phyloP scores from a whole-genome alignment of 2,797 vertebrate genomes.

The Podarcis lilfordi region DNA sequence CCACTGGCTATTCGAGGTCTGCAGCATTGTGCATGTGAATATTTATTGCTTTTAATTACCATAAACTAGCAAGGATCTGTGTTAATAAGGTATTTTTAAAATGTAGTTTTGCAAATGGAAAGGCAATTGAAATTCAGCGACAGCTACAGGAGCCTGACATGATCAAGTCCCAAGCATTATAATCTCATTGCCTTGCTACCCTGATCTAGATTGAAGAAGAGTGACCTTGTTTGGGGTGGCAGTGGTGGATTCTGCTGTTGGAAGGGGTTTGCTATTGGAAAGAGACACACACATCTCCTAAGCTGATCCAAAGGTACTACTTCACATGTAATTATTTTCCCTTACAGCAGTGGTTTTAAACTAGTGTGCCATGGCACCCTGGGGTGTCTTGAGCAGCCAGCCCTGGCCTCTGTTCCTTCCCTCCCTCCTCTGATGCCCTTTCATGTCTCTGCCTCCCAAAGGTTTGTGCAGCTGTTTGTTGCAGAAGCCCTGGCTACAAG shows the following conservation, averaged over 20 bases:
- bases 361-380: too few relatives aligned
- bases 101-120: slow-evolving; percentile 56
- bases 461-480: too few relatives aligned
- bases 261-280: not conserved
- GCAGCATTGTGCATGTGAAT: slow-evolving; percentile 70
- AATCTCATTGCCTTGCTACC: not conserved
- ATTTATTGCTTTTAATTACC: slow-evolving; percentile 83
- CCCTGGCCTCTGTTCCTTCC: too few relatives aligned
- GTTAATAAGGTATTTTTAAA: slow-evolving; percentile 71
- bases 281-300: not conserved
- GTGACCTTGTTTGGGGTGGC: not conserved
- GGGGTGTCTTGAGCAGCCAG: too few relatives aligned
- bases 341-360: too few relatives aligned
- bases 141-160: slow-evolving; percentile 49
- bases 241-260: too few relatives aligned
- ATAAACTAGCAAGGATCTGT: slow-evolving; percentile 77
- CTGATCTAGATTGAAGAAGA: not conserved
- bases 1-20: slow-evolving; percentile 73
- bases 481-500: too few relatives aligned
- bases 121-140: slow-evolving; percentile 51
- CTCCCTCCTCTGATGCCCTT: too few relatives aligned
- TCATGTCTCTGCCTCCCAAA: too few relatives aligned
- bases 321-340: too few relatives aligned
- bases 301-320: not conserved
- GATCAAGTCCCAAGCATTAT: slow-evolving; percentile 51